Evolutionary conservation across 1,140 invertebrate genomes (phyloP), one percentile per base, ranked within the genome.

Genomic region (Zaprionus ornatus): DNA sequence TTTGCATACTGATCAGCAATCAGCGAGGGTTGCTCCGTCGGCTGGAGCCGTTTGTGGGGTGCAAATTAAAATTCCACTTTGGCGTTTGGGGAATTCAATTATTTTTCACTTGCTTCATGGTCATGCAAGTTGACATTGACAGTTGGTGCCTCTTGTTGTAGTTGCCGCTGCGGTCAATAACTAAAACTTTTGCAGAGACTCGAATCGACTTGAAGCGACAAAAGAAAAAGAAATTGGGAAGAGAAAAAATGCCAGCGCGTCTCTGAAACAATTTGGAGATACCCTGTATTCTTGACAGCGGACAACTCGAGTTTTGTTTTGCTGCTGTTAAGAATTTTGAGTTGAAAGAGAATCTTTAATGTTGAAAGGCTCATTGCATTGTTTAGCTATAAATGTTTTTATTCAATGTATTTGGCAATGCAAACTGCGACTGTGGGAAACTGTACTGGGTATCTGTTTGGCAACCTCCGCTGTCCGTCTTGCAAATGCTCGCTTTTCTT

Each of bases 1-100:
- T 90, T 90, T 90, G 85, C 85, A 90, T 90, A 90, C 85, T 90
- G 85, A 90, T 90, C 85, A 90, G 86, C 86, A 90, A 90, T 90
- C 85, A 90, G 72, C 45, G 72, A 63, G 62, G 59, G 45, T 68
- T 67, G 42, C 63, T 48, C 17, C 29, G n/a, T 21, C 62, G 32
- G 12, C 29, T 27, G 56, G 48, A 63, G 63, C 35, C 17, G 13
- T 61, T 59, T 35, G 40, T 52, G 77, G 76, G 59, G 76, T 73
- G 76, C 79, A 90, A 90, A 90, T 90, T 90, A 90, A 90, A 90
- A 90, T 90, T 90, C 85, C 85, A 77, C 73, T 90, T 90, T 90
- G 86, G 86, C 85, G 80, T 90, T 88, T 82, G 85, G 85, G 85
- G 85, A 90, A 90, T 90, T 90, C 85, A 90, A 90, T 90, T 90